These are phyloP conservation scores for Synanthedon tipuliformis DNA, from an alignment of 2,888 invertebrate genomes.

Conservation along the genomic window DNA sequence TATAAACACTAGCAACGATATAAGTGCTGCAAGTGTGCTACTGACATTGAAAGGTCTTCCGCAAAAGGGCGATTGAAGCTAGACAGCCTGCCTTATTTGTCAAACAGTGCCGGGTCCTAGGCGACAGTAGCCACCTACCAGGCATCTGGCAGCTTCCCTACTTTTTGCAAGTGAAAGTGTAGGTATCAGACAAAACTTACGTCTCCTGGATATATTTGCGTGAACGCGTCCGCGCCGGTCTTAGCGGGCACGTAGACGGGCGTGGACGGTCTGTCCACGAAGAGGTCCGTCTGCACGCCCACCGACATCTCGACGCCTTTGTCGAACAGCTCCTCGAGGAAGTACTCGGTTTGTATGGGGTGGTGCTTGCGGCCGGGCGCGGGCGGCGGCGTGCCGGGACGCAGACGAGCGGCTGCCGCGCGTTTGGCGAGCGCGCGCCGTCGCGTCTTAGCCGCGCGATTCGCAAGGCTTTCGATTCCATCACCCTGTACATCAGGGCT, in stretches of 20 bases:
- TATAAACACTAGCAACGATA: too few species aligned
- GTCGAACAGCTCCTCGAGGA: slow-evolving; percentile 85
- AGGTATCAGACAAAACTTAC: slow-evolving; percentile 58
- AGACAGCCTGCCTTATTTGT: too few species aligned
- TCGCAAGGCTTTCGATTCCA: slow-evolving; percentile 49
- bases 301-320: slow-evolving; percentile 81
- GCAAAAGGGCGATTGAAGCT: too few species aligned
- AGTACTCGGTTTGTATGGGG: slow-evolving; percentile 89
- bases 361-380: slow-evolving; percentile 87
- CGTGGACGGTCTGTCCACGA: slow-evolving; percentile 83
- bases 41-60: too few species aligned
- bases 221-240: slow-evolving; percentile 82
- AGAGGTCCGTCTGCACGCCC: slow-evolving; percentile 89
- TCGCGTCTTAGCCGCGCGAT: slow-evolving; percentile 62
- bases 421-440: slow-evolving; percentile 79
- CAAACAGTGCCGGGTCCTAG: too few species aligned
- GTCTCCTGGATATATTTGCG: slow-evolving; percentile 92
- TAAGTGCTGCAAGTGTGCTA: too few species aligned
- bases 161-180: background rate
- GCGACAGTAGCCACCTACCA: background rate
- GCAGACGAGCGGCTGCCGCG: slow-evolving; percentile 76
- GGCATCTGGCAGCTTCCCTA: background rate
- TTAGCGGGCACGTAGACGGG: slow-evolving; percentile 84
- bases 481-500: slow-evolving; percentile 33
- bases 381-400: slow-evolving; percentile 79